Conservation (phyloP, 1,140 invertebrate species). For the Apolygus lucorum region DNA sequence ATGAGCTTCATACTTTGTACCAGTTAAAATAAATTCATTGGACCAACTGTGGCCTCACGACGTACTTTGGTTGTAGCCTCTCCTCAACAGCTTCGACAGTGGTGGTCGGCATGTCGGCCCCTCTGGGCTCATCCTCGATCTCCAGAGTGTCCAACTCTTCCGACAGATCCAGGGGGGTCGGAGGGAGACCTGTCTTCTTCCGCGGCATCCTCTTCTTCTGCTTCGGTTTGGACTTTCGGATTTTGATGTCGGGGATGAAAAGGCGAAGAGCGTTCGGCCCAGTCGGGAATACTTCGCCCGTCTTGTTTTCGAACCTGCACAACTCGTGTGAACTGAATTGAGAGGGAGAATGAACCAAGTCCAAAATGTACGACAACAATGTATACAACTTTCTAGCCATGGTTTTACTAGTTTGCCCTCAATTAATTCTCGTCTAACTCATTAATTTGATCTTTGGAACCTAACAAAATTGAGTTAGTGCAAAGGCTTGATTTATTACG, state of each 20-base stretch:
- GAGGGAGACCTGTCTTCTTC: constrained; percentile 37
- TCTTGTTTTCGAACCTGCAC: constrained; percentile 10
- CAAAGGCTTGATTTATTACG: too few relatives aligned
- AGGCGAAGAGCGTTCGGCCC: constrained; percentile 45
- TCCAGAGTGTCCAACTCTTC: constrained; percentile 18
- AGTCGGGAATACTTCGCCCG: constrained; percentile 40
- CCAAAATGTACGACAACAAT: too few relatives aligned
- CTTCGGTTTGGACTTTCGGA: constrained; percentile 34
- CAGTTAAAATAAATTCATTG: too few relatives aligned
- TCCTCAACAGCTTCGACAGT: background rate
- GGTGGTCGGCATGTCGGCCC: background rate
- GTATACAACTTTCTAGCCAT: too few relatives aligned
- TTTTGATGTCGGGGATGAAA: constrained; percentile 47
- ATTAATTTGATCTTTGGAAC: too few relatives aligned
- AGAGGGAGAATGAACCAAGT: too few relatives aligned
- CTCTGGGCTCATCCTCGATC: background rate
- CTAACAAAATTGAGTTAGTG: too few relatives aligned
- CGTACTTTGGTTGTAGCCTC: background rate
- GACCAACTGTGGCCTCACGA: too few relatives aligned
- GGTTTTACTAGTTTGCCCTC: too few relatives aligned
- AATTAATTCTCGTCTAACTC: too few relatives aligned
- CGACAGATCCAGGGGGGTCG: background rate
- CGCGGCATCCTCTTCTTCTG: constrained; percentile 40
- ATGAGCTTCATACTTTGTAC: too few relatives aligned
- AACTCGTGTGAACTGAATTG: too few relatives aligned